These are phyloP conservation scores for Aradus depressus DNA, from an alignment of 2,888 invertebrate species.

Conservation along the genomic window DNA sequence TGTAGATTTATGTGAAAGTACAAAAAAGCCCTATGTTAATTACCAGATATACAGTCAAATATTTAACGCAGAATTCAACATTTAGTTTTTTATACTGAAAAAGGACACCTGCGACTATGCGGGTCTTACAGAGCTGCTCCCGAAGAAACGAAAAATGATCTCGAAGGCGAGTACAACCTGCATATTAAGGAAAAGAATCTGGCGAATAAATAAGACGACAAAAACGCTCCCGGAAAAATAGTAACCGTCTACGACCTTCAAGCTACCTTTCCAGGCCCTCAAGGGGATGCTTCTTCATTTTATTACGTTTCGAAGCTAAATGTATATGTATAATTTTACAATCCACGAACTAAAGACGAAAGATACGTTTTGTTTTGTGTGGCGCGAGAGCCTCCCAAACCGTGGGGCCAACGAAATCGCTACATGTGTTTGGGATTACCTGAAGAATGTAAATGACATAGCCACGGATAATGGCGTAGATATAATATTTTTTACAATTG, in stretches of 20 bases:
- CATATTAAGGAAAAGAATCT: conserved; percentile 28
- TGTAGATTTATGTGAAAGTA: neutral
- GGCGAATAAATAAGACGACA: conserved; percentile 31
- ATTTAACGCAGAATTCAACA: neutral
- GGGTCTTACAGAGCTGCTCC: conserved; percentile 30
- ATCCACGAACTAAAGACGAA: conserved; percentile 25
- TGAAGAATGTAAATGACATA: conserved; percentile 2
- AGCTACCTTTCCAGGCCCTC: conserved; percentile 33
- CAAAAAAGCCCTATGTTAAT: neutral
- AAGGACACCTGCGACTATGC: conserved; percentile 33
- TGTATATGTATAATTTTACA: conserved; percentile 27
- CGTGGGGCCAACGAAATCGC: conserved; percentile 30
- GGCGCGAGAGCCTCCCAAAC: conserved; percentile 29
- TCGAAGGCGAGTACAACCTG: conserved; percentile 28
- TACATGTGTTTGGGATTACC: conserved; percentile 26
- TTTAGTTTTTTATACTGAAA: neutral
- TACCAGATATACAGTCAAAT: neutral
- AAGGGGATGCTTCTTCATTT: conserved; percentile 32
- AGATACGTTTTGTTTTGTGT: conserved; percentile 27
- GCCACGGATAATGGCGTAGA: neutral
- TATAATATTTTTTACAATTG: conserved; percentile 12
- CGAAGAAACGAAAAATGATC: conserved; percentile 27
- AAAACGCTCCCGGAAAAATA: conserved; percentile 21
- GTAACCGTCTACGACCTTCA: conserved; percentile 33
- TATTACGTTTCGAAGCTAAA: no score